Evolutionary conservation across 2,113 vertebrate genomes (phyloP), one percentile per base, ranked within the genome.

Genomic region (Leucopsar rothschildi): DNA sequence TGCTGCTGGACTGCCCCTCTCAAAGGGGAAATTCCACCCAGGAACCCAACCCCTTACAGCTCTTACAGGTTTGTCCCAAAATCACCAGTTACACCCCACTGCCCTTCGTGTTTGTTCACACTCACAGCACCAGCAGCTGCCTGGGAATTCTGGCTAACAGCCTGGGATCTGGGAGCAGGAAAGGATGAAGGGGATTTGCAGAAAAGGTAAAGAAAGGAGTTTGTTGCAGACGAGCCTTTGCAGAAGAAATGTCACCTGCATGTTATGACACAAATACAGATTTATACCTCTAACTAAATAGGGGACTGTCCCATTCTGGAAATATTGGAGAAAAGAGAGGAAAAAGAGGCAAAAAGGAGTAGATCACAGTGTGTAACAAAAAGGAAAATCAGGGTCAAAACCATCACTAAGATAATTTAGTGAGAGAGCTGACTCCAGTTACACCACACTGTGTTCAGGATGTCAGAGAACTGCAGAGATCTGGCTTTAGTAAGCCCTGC

Each of bases 31-130:
- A 39, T 17, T 8, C 73, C 55, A 47, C 40, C 11, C 33, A 3
- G 16, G n/a, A 33, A 29, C 13, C 39, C 49, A 13, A 6, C 5
- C 15, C 40, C 82, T 28, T 5, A 8, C 0, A 2, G 37, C 22
- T 76, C 12, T 4, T 11, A 42, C 17, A 39, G 47, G 5, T 20
- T 49, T 31, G 28, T 55, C 56, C 37, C 50, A 29, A 40, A 45
- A 31, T 5, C 20, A 28, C 22, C 22, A 23, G 4, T 18, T 17
- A 6, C 35, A 45, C 23, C n/a, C 37, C 16, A 15, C 53, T 45
- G 50, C 49, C 39, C 52, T 25, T 8, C 4, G 5, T 45, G 47
- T 6, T 14, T 3, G 0, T 0, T 21, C 42, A 37, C 72, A 69
- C 10, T 64, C 14, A 35, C 33, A 44, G 64, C 47, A 69, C 35